Base-by-base conservation (phyloP, 1,140 invertebrate species). In the Pogonognathellus flavescens region DNA sequence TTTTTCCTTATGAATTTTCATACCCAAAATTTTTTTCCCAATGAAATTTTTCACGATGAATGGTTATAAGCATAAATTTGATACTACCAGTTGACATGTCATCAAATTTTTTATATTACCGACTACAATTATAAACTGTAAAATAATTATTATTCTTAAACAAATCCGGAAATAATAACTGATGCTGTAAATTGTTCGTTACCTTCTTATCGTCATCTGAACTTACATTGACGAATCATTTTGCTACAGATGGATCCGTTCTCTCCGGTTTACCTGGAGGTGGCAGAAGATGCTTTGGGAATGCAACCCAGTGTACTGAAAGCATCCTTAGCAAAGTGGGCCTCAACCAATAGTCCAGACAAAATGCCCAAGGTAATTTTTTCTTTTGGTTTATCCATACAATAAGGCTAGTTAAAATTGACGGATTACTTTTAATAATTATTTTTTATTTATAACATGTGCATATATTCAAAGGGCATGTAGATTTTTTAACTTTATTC, bases 311-410 rank as follows among this genome's bases (percentile, higher is more conserved):
- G 84, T 18, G 49, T 87, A 52, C 88, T 92, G 20, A 83, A 86
- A 20, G 52, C 89, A 62, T 84, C 88, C 13, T 84, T 92, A 49
- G 80, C 66, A 18, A 59, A 87, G 0, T 87, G 86, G 85, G 25
- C 82, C 16, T 22, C 84, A 80, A 6, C 13, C 10, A 52, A 83
- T 49, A 31, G n/a, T n/a, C 59, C 80, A 0, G 22, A 89, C 80
- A 88, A 89, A 80, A 88, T 90, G 70, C 92, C 92, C 1, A 92
- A 91, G 87, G 88, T 90, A 87, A 82, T 52, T 18, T 76, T 20
- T n/a, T 16, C 59, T 55, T 16, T 55, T 55, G n/a, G n/a, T n/a
- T n/a, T n/a, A n/a, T n/a, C n/a, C n/a, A n/a, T n/a, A n/a, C n/a
- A n/a, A 53, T n/a, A 62, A 62, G 4, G 53, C n/a, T n/a, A n/a